A percentile compares a stretch with the other conserved stretches of the same genome.
phyloP scores from a whole-genome alignment of 2,113 vertebrate species.

The Megaleporinus macrocephalus region DNA sequence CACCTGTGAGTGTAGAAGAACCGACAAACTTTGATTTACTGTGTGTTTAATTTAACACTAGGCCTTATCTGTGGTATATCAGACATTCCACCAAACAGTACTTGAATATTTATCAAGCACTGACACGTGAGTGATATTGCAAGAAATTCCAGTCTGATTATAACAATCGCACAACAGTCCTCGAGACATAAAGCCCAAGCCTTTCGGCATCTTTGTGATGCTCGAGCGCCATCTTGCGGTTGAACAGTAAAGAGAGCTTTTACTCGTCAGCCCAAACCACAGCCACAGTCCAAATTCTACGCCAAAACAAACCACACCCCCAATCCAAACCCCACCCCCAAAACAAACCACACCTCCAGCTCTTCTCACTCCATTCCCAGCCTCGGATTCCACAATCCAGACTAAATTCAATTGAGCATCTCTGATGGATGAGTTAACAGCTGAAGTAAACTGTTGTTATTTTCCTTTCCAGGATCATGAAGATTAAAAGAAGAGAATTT shows the following conservation, averaged over 20 bases:
- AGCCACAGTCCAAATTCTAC: not conserved
- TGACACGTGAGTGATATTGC: no score
- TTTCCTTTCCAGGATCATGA: slow-evolving; percentile 33
- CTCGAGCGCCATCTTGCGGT: slow-evolving; percentile 74
- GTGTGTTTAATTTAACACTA: no score
- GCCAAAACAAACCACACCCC: not conserved
- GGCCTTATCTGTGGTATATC: no score
- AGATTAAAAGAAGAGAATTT: not conserved
- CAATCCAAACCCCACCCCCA: not conserved
- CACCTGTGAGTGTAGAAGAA: no score
- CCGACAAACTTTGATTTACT: no score
- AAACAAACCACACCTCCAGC: not conserved
- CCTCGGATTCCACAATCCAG: not conserved
- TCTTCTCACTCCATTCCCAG: not conserved
- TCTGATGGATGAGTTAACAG: not conserved
- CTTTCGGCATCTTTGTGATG: not conserved
- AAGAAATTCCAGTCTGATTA: no score
- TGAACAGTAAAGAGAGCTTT: not conserved
- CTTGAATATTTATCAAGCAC: no score
- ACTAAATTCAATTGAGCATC: not conserved
- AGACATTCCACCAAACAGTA: no score
- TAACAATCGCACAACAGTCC: no score
- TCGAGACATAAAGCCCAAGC: no score
- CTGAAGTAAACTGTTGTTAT: not conserved
- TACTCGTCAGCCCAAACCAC: not conserved